Base-by-base conservation (phyloP, 2,888 invertebrate species). In the Archips xylosteana region DNA sequence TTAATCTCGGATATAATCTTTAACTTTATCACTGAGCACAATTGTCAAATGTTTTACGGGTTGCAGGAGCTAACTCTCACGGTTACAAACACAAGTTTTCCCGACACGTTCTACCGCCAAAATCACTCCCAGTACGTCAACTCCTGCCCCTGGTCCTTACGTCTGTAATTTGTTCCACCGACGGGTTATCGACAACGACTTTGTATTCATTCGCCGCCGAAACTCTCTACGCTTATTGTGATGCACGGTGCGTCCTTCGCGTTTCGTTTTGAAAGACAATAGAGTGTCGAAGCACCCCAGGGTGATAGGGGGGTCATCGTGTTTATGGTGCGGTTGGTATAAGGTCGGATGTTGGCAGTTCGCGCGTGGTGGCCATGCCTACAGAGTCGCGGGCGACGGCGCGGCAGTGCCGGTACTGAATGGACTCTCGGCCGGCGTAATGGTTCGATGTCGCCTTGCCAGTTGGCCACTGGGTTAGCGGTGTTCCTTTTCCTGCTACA, bases 381-480 rank as follows among this genome's bases (percentile, higher is more conserved):
- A 79, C 79, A 80, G 81, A 87, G 85, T 84, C 84, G 87, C 91
- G 91, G 82, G 89, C 88, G 90, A 60, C 83, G 84, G 85, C 88
- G 83, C 85, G 79, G 88, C 88, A 84, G 82, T 89, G 87, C 92
- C 87, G 90, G 90, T 89, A 85, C 86, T 85, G 92, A 92, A 91
- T 93, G 94, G 87, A 85, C 90, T 83, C 89, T 84, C 82, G 87
- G 79, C 83, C 87, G 85, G 83, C 85, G 87, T 90, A 89, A 87
- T 89, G 89, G 89, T 80, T 84, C 87, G 90, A 87, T 85, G 89
- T 86, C 84, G 89, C 81, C 85, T 88, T 87, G 91, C 85, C 89
- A 94, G 92, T 94, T 92, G 94, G 93, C 93, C 92, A 94, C 92
- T 94, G 89, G 94, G 94, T 94, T 93, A 94, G 88, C 92, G 88